phyloP scores from a whole-genome alignment of 2,113 vertebrate species.

The Okapia johnstoni region DNA sequence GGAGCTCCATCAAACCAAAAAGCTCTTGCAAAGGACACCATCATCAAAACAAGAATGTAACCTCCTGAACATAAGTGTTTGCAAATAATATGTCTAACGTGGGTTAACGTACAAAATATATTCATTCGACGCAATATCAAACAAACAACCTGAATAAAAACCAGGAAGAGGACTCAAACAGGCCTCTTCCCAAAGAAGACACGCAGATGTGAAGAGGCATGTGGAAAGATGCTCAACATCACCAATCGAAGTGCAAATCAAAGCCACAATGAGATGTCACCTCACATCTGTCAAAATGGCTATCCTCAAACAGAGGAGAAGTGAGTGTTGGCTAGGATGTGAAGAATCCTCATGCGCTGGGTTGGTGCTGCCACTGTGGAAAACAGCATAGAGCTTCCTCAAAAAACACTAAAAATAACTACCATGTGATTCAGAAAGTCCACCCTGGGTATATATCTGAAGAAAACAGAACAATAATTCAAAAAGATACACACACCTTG shows the following conservation, averaged over 20 bases:
- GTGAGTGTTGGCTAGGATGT: fast-evolving
- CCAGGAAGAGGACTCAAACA: background rate
- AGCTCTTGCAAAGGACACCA: background rate
- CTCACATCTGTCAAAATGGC: background rate
- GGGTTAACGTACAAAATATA: background rate
- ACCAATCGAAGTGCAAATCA: too few species aligned
- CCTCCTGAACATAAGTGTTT: background rate
- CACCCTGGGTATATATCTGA: background rate
- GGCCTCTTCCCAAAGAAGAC: background rate
- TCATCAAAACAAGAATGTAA: too few species aligned
- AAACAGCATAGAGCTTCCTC: background rate
- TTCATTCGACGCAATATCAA: background rate
- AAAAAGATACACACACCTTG: background rate
- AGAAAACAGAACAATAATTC: background rate
- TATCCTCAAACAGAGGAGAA: background rate
- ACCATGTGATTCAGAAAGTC: background rate
- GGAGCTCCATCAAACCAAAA: background rate
- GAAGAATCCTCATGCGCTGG: fast-evolving
- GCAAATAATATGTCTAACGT: background rate
- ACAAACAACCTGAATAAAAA: too few species aligned
- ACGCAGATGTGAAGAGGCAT: background rate
- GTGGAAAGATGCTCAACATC: background rate
- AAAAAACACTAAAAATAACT: background rate
- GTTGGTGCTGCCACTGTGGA: background rate
- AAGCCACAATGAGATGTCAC: background rate